Evolutionary conservation across 2,797 vertebrate genomes (phyloP).

Genomic region (Coendou prehensilis): DNA sequence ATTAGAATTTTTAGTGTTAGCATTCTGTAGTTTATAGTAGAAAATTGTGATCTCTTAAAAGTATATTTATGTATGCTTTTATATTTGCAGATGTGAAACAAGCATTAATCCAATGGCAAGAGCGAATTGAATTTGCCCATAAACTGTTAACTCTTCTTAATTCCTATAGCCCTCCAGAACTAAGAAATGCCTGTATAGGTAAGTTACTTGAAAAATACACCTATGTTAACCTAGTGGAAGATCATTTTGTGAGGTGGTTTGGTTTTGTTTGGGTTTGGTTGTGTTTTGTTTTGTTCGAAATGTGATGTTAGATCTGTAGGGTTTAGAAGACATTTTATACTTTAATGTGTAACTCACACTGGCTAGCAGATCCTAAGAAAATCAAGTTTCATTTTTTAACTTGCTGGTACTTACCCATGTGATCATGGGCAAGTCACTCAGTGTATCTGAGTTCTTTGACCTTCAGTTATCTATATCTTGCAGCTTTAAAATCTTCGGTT

Average conservation of each 20-base stretch:
- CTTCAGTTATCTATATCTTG: constrained; percentile 15
- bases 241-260: neutral
- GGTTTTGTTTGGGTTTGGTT: neutral
- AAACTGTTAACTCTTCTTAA: constrained; percentile 98
- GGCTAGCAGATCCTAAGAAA: constrained; percentile 36
- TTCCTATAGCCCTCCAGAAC: constrained; percentile 98
- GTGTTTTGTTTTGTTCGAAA: neutral
- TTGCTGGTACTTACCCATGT: neutral
- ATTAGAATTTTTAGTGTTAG: constrained; percentile 62
- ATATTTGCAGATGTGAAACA: constrained; percentile 97
- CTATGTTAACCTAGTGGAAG: neutral
- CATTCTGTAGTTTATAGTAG: constrained; percentile 63
- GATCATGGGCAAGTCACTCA: neutral
- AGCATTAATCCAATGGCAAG: constrained; percentile 99
- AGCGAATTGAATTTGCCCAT: constrained; percentile 99
- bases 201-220: constrained; percentile 80
- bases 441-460: neutral
- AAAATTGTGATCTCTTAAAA: constrained; percentile 54
- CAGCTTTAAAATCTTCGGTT: constrained; percentile 27
- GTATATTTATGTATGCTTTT: constrained; percentile 74
- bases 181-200: constrained; percentile 98
- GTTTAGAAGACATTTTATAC: constrained; percentile 2
- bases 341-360: constrained; percentile 46
- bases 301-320: neutral
- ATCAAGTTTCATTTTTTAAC: constrained; percentile 11